A percentile compares a stretch with the other conserved stretches of the same genome.
These are phyloP conservation scores for Phylloscopus whistleri DNA, from an alignment of 2,113 vertebrate species.

Conservation along the genomic window DNA sequence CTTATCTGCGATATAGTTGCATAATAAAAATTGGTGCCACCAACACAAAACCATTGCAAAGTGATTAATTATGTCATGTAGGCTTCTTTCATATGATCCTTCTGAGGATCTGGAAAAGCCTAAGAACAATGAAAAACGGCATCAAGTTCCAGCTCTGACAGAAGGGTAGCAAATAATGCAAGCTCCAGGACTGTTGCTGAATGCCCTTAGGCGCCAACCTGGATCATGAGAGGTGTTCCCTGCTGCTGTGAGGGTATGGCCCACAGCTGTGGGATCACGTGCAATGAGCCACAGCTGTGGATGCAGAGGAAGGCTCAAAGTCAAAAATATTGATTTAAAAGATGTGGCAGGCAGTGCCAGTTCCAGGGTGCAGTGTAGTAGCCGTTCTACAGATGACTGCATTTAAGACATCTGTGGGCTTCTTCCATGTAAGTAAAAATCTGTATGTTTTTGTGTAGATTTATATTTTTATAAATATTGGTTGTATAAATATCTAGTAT, in stretches of 20 bases:
- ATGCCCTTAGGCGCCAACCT: background rate
- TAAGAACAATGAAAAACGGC: background rate
- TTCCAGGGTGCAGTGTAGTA: background rate
- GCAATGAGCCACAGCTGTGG: background rate
- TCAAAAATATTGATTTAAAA: background rate
- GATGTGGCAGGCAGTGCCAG: background rate
- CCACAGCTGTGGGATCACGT: accelerated
- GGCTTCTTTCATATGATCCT: background rate
- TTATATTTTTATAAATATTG: background rate
- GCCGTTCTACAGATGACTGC: background rate
- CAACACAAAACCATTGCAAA: background rate
- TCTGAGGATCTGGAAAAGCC: background rate
- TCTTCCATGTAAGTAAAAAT: background rate
- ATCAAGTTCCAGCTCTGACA: background rate
- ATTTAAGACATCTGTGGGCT: background rate
- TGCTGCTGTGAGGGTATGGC: accelerated
- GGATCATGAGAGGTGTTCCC: background rate
- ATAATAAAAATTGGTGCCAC: background rate
- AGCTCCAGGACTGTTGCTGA: background rate
- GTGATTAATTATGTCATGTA: background rate
- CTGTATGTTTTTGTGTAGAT: background rate
- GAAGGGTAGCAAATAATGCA: background rate
- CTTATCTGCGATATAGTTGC: background rate
- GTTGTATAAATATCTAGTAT: background rate
- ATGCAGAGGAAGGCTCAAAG: background rate